Base-by-base conservation (phyloP, 2,888 invertebrate genomes). In the Caenorhabditis becei region DNA sequence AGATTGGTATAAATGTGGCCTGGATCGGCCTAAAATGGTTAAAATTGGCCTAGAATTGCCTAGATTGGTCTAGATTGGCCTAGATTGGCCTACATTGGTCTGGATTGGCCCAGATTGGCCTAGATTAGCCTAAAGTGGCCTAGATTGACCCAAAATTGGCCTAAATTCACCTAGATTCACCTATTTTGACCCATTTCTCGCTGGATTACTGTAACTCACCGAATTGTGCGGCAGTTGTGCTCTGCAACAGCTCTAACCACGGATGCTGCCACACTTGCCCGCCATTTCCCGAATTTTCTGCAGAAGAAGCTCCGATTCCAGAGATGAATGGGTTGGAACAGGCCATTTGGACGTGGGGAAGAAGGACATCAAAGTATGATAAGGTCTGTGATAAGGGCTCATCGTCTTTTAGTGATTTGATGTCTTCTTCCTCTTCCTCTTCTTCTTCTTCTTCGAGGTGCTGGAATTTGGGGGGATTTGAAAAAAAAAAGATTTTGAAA, bases 261-360 rank as follows among this genome's bases (percentile, higher is more conserved):
- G 88, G 87, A 70, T 87, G 87, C 14, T 83, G 80, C 85, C 87
- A 87, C 14, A 65, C 56, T 23, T 18, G 16, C 2, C 58, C 56
- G 5, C 58, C 58, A 18, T 18, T 35, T n/a, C 26, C 37, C 47
- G 61, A 23, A 41, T 77, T 67, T 54, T 77, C 59, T 23, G 49
- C 63, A 16, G 53, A 37, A 11, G 35, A 83, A 63, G 65, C 79
- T 74, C 62, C 84, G 79, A 49, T 75, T 65, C 37, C 74, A 1
- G 83, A 79, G 2, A 88, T 83, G 41, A 88, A 87, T 0, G 88
- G 88, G 66, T 88, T 88, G 16, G 85, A 67, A 23, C 86, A 87
- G 0, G 88, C 88, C 88, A 88, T 88, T 86, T 88, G 89, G 24
- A 90, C 86, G 67, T 90, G 90, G 7, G 90, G 90, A 14, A 89